These are phyloP conservation scores for Ceratotherium simum DNA, from an alignment of 2,113 vertebrate genomes.

Conservation along the genomic window DNA sequence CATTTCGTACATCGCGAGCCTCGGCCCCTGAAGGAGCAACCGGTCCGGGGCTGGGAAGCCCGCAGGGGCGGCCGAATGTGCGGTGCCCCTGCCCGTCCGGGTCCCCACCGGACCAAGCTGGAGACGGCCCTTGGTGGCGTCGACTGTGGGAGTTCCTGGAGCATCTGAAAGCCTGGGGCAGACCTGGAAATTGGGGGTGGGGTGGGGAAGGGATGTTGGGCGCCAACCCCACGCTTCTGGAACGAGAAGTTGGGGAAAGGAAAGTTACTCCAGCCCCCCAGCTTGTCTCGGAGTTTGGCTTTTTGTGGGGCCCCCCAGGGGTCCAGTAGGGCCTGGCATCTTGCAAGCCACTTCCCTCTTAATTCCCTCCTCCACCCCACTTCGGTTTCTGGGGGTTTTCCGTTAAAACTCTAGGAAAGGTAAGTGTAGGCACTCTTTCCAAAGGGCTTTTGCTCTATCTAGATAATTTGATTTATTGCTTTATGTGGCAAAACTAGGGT, in stretches of 20 bases:
- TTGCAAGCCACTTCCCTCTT: not conserved
- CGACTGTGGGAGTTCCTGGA: not conserved
- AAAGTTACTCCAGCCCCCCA: not conserved
- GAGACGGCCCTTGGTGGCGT: not conserved
- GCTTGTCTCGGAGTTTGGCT: not conserved
- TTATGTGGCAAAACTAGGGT: conserved; percentile 59
- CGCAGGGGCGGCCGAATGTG: not conserved
- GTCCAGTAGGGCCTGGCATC: not conserved
- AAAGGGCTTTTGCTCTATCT: conserved; percentile 46
- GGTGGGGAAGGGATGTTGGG: not conserved
- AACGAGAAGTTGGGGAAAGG: not conserved
- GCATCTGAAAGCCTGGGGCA: conserved; percentile 12
- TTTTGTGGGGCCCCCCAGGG: not conserved
- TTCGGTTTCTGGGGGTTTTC: not conserved
- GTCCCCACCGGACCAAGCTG: not conserved
- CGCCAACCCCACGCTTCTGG: not conserved
- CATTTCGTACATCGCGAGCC: conserved; percentile 43
- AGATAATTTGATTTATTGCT: conserved; percentile 67
- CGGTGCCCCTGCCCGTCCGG: not conserved
- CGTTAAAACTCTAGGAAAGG: not conserved
- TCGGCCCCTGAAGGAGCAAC: not conserved
- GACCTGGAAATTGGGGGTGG: not conserved
- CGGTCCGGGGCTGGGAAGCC: not conserved
- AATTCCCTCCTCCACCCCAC: not conserved
- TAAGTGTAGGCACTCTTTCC: conserved; percentile 1